Evolutionary conservation across 1,140 invertebrate species (phyloP).

Genomic region (Drosophila sproati): DNA sequence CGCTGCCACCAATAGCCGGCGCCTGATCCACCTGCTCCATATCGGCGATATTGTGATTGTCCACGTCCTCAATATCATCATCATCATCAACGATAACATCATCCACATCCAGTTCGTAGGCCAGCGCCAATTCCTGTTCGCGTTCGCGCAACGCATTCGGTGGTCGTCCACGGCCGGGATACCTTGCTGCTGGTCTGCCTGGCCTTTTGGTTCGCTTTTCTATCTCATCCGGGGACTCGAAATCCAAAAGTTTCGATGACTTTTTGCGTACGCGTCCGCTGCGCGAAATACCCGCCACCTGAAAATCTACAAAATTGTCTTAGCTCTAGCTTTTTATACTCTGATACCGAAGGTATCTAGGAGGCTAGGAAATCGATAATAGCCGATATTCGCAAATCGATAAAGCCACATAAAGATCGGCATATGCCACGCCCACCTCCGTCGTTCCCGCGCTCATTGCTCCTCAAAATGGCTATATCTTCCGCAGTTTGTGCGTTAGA

Average conservation of each 20-base stretch:
- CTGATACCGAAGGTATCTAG: too few species aligned
- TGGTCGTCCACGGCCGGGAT: slow-evolving; percentile 62
- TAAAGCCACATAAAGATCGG: too few species aligned
- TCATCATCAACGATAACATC: slow-evolving; percentile 17
- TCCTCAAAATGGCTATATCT: too few species aligned
- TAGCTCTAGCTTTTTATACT: neutral
- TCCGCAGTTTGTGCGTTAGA: too few species aligned
- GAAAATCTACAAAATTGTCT: slow-evolving; percentile 87
- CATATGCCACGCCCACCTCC: too few species aligned
- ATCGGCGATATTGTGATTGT: slow-evolving; percentile 44
- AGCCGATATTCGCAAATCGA: too few species aligned
- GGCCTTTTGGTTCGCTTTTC: slow-evolving; percentile 85
- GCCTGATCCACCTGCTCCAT: slow-evolving; percentile 16
- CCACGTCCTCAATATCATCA: slow-evolving; percentile 35
- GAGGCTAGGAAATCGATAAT: too few species aligned
- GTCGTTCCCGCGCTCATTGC: too few species aligned
- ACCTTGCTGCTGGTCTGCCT: slow-evolving; percentile 51
- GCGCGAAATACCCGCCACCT: slow-evolving; percentile 92
- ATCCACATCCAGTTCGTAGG: slow-evolving; percentile 31
- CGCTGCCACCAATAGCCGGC: slow-evolving; percentile 10
- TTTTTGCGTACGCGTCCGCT: slow-evolving; percentile 96
- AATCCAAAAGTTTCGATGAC: slow-evolving; percentile 96
- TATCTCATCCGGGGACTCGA: slow-evolving; percentile 94
- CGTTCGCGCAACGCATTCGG: slow-evolving; percentile 59
- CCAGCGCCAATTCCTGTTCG: slow-evolving; percentile 46